Conservation (phyloP, 2,113 vertebrate species). For the Trochalopteron elliotii region DNA sequence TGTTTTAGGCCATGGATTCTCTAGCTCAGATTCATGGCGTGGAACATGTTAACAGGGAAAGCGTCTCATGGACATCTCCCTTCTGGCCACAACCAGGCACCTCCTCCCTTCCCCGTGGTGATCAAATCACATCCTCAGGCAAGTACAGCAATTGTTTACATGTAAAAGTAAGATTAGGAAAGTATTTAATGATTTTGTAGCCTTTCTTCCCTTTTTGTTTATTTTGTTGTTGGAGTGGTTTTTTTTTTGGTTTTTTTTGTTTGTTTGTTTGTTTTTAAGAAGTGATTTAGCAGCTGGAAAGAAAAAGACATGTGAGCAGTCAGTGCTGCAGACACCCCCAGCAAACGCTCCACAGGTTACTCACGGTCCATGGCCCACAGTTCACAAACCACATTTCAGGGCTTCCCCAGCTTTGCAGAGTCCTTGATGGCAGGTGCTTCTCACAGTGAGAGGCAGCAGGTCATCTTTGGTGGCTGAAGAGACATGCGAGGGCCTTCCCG, state of each 20-base stretch:
- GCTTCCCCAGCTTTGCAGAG: neutral
- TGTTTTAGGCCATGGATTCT: conserved; percentile 47
- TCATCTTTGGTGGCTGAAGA: conserved; percentile 27
- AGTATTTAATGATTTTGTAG: conserved; percentile 13
- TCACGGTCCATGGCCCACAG: neutral
- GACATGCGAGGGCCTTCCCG: neutral
- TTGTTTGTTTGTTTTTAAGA: neutral
- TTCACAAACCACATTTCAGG: neutral
- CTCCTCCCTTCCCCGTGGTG: conserved; percentile 5
- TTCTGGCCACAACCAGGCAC: neutral
- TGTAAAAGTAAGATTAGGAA: conserved; percentile 36
- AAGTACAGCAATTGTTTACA: conserved; percentile 47
- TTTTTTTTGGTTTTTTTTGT: neutral
- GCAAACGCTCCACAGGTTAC: neutral
- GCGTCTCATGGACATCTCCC: neutral
- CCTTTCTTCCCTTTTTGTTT: neutral
- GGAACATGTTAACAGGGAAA: neutral
- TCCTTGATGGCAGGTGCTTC: neutral
- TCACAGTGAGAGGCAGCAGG: conserved; percentile 38
- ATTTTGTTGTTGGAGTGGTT: neutral
- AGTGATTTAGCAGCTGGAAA: conserved; percentile 39
- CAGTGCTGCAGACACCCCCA: neutral
- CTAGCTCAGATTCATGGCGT: neutral
- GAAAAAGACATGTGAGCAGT: conserved; percentile 15
- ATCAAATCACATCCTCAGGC: conserved; percentile 27